Percentiles rank a stretch among this genome's conserved stretches.
phyloP scores from a whole-genome alignment of 64 coral and sea anemone species.

The Trachythela sp. region DNA sequence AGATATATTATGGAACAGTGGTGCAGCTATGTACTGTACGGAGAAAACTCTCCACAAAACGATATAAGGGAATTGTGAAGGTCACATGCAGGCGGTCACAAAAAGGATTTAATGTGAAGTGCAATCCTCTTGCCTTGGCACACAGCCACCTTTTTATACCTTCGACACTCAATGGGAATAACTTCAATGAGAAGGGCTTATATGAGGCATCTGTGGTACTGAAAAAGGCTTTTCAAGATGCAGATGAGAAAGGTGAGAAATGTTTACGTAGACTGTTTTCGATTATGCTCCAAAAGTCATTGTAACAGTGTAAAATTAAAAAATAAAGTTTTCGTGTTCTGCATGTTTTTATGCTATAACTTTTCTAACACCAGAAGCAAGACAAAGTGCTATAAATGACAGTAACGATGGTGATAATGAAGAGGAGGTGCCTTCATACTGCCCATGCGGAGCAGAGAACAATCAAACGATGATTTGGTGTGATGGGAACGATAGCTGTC shows the following conservation, averaged over 20 bases:
- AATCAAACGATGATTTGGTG: conserved; percentile 45
- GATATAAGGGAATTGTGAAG: conserved; percentile 23
- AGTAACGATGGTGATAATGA: not conserved
- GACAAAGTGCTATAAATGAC: not conserved
- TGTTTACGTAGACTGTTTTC: not conserved
- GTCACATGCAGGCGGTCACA: conserved; percentile 23
- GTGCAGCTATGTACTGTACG: conserved; percentile 36
- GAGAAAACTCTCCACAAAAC: conserved; percentile 22
- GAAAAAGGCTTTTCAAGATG: conserved; percentile 31
- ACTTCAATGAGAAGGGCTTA: conserved; percentile 39
- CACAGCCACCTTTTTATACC: conserved; percentile 51
- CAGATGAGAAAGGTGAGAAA: conserved; percentile 44
- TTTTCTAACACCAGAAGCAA: not conserved
- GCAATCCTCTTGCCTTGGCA: conserved; percentile 22
- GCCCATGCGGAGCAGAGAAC: conserved; percentile 34
- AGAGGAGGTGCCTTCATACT: conserved; percentile 29
- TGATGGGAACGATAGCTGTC: conserved; percentile 38
- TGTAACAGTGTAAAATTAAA: no score
- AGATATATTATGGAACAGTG: conserved; percentile 30
- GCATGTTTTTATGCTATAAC: not conserved
- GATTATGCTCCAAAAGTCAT: no score
- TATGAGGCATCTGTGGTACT: conserved; percentile 22
- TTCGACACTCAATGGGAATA: conserved; percentile 47
- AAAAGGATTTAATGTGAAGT: conserved; percentile 34
- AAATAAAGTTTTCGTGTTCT: not conserved